Evolutionary conservation across 2,797 vertebrate genomes (phyloP).

Genomic region (Sciaenops ocellatus): DNA sequence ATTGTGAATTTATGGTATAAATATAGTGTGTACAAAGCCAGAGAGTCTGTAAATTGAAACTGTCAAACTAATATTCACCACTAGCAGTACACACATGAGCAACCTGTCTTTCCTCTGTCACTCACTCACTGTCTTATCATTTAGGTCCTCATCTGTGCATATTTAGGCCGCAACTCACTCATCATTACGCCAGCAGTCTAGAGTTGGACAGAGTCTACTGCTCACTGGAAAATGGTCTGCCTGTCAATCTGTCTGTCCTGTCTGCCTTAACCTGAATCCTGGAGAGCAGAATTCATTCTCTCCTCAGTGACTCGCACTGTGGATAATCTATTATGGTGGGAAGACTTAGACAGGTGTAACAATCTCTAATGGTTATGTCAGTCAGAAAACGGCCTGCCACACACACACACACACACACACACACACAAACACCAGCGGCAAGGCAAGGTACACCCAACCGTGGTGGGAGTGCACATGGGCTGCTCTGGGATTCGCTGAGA

Average conservation of each 20-base stretch:
- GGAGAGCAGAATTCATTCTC: constrained; percentile 46
- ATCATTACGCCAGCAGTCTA: constrained; percentile 56
- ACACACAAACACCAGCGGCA: constrained; percentile 16
- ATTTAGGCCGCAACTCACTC: constrained; percentile 63
- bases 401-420: constrained; percentile 11
- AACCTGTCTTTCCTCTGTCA: constrained; percentile 53
- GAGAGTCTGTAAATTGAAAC: constrained; percentile 45
- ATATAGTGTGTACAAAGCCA: constrained; percentile 21
- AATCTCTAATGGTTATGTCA: constrained; percentile 80
- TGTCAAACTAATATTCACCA: constrained; percentile 50
- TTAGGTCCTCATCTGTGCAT: constrained; percentile 73
- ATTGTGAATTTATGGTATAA: constrained; percentile 21
- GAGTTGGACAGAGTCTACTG: constrained; percentile 61
- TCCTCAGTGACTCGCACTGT: constrained; percentile 53
- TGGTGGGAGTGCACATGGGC: constrained; percentile 26
- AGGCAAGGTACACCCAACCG: constrained; percentile 27
- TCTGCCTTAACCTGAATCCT: constrained; percentile 51
- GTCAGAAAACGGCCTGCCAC: constrained; percentile 60
- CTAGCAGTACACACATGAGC: constrained; percentile 35
- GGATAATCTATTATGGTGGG: constrained; percentile 73
- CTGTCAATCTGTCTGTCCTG: constrained; percentile 67
- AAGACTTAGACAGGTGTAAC: constrained; percentile 77
- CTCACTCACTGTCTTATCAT: constrained; percentile 63
- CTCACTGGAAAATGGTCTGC: constrained; percentile 65
- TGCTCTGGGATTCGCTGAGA: constrained; percentile 49